These are phyloP conservation scores for Okapia johnstoni DNA, from an alignment of 2,113 vertebrate genomes.

Conservation along the genomic window DNA sequence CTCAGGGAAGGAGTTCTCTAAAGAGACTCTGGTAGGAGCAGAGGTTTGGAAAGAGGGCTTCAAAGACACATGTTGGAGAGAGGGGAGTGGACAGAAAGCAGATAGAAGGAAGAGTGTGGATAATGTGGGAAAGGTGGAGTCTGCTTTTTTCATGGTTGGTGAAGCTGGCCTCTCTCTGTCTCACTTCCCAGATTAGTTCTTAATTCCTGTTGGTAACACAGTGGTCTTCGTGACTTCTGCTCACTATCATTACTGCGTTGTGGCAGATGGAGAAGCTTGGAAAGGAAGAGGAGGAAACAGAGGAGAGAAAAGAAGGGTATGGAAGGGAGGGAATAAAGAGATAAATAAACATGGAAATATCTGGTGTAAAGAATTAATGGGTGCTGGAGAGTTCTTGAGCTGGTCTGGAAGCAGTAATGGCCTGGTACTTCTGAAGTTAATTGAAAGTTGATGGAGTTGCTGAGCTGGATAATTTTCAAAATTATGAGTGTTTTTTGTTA, in stretches of 20 bases:
- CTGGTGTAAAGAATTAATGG: neutral
- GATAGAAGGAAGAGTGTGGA: neutral
- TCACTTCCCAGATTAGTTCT: neutral
- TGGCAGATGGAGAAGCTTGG: neutral
- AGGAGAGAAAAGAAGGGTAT: neutral
- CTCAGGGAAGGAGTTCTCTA: neutral
- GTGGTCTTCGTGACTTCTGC: neutral
- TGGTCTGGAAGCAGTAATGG: neutral
- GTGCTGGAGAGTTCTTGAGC: neutral
- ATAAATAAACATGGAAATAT: neutral
- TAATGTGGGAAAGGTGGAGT: neutral
- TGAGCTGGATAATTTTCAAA: neutral
- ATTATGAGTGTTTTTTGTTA: neutral
- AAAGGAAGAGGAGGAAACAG: neutral
- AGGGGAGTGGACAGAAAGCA: neutral
- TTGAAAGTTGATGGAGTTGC: slow-evolving; percentile 18
- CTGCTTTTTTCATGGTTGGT: neutral
- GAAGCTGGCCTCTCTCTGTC: neutral
- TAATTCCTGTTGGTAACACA: too few species aligned
- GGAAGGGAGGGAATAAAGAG: neutral
- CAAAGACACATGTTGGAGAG: neutral
- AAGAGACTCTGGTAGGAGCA: neutral
- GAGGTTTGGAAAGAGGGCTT: neutral
- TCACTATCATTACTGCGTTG: neutral
- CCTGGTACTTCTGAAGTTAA: neutral